Base-by-base conservation (phyloP, 2,113 vertebrate genomes). In the Pseudolaguvia tuberculata region DNA sequence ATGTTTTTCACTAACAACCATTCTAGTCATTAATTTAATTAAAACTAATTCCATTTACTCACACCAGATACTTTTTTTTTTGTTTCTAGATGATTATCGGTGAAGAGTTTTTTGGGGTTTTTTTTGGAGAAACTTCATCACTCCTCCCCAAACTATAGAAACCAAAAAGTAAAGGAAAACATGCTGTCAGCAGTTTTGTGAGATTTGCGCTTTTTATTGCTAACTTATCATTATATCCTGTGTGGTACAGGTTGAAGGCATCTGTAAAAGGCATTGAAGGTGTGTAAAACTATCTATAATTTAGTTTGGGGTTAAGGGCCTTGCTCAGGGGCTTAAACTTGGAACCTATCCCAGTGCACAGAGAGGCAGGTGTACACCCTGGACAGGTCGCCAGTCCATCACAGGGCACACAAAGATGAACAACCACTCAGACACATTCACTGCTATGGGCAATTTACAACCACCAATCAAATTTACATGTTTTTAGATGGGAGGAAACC, bases 21-120 rank as follows among this genome's bases (percentile, higher is more conserved):
- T 86, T 79, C 84, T 88, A 85, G 86, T 87, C 86, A 91, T 90
- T 91, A 91, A 91, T 91, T 91, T 84, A 91, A 91, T 91, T 90
- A 90, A 88, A 90, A 89, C 86, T 88, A 92, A 88, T 88, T 85
- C 83, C 85, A 87, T 84, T 90, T 91, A 89, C 87, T 90, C 83
- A 83, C 80, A 87, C 78, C 80, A 87, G 91, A 92, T 92, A 71
- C 55, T 50, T n/a, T n/a, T n/a, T n/a, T n/a, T n/a, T n/a, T n/a
- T n/a, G n/a, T n/a, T n/a, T n/a, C 72, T 75, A 78, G 75, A 52
- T 77, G 89, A 91, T 92, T 4, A 78, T 80, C 78, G 86, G 83
- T 79, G 51, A 71, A 21, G 71, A 72, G 78, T 71, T 12, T 82
- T 83, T 42, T 73, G 75, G 31, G 31, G 6, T 71, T 77, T 83